phyloP scores from a whole-genome alignment of 1,140 invertebrate species.

The Apis laboriosa region DNA sequence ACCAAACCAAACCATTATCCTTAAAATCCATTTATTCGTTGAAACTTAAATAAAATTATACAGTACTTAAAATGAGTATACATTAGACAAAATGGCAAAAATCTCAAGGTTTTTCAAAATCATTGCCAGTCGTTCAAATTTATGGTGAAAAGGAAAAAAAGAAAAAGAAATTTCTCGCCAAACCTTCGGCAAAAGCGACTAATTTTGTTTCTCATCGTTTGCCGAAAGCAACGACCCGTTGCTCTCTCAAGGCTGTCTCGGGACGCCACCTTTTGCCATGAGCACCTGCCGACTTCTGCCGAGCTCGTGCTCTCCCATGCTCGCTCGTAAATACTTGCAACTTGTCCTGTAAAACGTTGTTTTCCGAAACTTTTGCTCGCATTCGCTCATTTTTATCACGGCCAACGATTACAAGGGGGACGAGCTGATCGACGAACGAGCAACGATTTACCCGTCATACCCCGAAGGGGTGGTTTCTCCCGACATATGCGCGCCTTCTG shows the following conservation, averaged over 20 bases:
- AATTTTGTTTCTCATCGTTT: slow-evolving; percentile 68
- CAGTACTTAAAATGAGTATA: not conserved
- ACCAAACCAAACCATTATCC: not conserved
- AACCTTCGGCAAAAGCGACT: slow-evolving; percentile 53
- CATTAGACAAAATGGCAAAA: not conserved
- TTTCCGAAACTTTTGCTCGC: slow-evolving; percentile 41
- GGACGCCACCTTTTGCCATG: slow-evolving; percentile 59
- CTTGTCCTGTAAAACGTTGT: slow-evolving; percentile 39
- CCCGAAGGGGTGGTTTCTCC: slow-evolving; percentile 10
- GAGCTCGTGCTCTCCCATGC: slow-evolving; percentile 45
- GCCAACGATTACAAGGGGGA: not conserved
- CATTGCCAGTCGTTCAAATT: slow-evolving; percentile 23
- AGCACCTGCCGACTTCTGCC: slow-evolving; percentile 64
- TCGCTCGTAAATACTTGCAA: slow-evolving; percentile 60
- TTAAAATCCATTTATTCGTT: not conserved
- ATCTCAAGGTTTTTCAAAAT: not conserved
- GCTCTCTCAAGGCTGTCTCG: slow-evolving; percentile 62
- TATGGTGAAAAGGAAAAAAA: not conserved
- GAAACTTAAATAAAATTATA: too few species aligned
- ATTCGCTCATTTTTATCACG: slow-evolving; percentile 3
- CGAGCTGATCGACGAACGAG: not conserved
- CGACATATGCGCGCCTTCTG: not conserved
- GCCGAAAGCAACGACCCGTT: slow-evolving; percentile 69
- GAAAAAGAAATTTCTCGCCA: not conserved
- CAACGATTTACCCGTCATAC: not conserved